Base-by-base conservation (phyloP, 92 coral and sea anemone species). In the Palythoa grandis region DNA sequence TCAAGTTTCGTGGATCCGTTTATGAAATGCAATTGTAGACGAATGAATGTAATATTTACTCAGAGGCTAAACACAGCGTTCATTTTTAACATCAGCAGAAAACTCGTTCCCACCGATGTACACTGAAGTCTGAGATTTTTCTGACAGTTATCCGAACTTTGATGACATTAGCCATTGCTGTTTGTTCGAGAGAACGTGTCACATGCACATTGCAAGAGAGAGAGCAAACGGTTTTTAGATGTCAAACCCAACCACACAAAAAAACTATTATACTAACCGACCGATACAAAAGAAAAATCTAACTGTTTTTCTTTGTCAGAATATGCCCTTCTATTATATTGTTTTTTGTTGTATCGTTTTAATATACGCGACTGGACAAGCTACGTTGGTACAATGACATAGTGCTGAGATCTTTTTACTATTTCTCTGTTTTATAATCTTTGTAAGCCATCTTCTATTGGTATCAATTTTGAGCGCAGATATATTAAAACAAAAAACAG, bases 141-240 rank as follows among this genome's bases (percentile, higher is more conserved):
- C 39, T 80, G 85, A 80, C 74, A 80, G 85, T 80, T 80, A 80
- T 80, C 61, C 53, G 74, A 22, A 11, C 47, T 48, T 39, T 63
- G 74, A 80, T 66, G 74, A 66, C 74, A 80, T 65, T 22, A n/a
- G 56, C 1, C 61, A n/a, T 15, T 47, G 40, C 43, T 66, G 57
- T 80, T 80, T 80, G 73, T 20, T 66, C 85, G 85, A 80, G 58
- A 66, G 85, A 66, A 66, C 57, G 40, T 65, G 85, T 80, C 74
- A 80, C 73, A 66, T 65, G 66, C 74, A 80, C 73, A 66, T 65
- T 65, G 74, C 40, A 47, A 43, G 47, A 48, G 58, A 79, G 43
- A 61, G 73, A 37, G 35, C 1, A 79, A 79, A 79, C 58, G 54
- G 20, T 9, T 47, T 5, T 35, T n/a, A n/a, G 11, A 79, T 40